Conservation (phyloP, 2,888 invertebrate species). For the Blastobasis lacticolella region DNA sequence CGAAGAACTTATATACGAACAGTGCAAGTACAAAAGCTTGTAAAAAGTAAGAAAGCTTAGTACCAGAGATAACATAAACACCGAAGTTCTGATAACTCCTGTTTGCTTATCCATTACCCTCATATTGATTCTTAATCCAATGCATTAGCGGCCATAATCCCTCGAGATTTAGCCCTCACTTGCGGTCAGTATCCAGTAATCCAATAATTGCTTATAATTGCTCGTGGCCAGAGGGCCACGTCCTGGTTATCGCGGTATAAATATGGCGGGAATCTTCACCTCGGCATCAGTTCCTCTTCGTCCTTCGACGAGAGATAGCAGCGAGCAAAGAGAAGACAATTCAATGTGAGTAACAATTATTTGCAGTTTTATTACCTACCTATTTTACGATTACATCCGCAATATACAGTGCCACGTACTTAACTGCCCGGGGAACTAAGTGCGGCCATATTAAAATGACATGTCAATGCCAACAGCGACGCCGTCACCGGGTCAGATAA, state of each 20-base stretch:
- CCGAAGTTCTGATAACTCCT: not conserved
- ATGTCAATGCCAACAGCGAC: too few relatives aligned
- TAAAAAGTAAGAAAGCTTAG: too few relatives aligned
- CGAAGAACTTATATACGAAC: too few relatives aligned
- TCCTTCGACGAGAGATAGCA: slow-evolving; percentile 28
- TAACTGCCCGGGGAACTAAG: too few relatives aligned
- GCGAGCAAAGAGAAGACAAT: slow-evolving; percentile 28
- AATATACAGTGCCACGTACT: too few relatives aligned
- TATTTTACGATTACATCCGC: too few relatives aligned
- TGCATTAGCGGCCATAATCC: slow-evolving; percentile 61
- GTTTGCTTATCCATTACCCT: not conserved
- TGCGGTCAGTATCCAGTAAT: slow-evolving; percentile 60
- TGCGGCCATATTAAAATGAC: too few relatives aligned
- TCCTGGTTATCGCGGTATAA: slow-evolving; percentile 43
- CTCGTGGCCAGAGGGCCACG: slow-evolving; percentile 30
- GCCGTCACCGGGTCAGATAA: too few relatives aligned
- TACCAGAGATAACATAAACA: too few relatives aligned
- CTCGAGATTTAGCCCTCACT: slow-evolving; percentile 36
- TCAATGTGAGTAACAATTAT: not conserved
- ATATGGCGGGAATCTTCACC: slow-evolving; percentile 33
- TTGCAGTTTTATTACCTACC: too few relatives aligned
- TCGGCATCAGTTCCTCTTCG: slow-evolving; percentile 49
- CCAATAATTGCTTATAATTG: slow-evolving; percentile 46
- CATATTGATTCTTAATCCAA: slow-evolving; percentile 24
- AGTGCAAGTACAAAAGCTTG: too few relatives aligned